Percentiles rank a stretch among this genome's conserved stretches.
These are phyloP conservation scores for Monodelphis domestica DNA, from an alignment of 2,797 vertebrate genomes.

Conservation along the genomic window DNA sequence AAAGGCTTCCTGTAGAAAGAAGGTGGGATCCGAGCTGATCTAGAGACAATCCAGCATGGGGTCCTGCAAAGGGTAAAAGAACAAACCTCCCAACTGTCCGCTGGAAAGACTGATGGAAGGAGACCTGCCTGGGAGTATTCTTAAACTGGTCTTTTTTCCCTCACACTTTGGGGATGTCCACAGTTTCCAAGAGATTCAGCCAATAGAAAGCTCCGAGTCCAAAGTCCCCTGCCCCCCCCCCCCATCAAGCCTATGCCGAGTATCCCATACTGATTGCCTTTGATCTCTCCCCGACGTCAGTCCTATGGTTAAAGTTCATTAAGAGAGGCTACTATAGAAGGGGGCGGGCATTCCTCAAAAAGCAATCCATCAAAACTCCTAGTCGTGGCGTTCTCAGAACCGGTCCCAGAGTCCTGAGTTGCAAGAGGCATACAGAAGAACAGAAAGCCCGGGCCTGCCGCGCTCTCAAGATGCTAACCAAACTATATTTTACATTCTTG, in stretches of 20 bases:
- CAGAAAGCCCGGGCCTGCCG: constrained; percentile 63
- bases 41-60: constrained; percentile 23
- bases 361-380: not conserved
- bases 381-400: constrained; percentile 73
- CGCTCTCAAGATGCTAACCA: constrained; percentile 73
- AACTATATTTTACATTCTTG: constrained; percentile 80
- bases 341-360: constrained; percentile 3
- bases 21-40: not conserved
- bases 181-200: no score
- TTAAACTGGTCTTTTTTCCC: constrained; percentile 40
- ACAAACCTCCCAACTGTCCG: constrained; percentile 29
- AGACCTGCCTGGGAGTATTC: not conserved
- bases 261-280: constrained; percentile 51
- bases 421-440: constrained; percentile 75
- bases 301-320: constrained; percentile 8
- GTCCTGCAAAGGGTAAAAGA: constrained; percentile 50
- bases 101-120: not conserved
- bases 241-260: constrained; percentile 53
- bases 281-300: constrained; percentile 65
- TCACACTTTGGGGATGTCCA: constrained; percentile 45
- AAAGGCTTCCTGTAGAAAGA: not conserved
- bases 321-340: not conserved
- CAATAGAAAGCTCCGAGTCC: constrained; percentile 51
- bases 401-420: constrained; percentile 67
- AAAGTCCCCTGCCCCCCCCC: no score